phyloP scores from a whole-genome alignment of 2,797 vertebrate species.

The Picus viridis region DNA sequence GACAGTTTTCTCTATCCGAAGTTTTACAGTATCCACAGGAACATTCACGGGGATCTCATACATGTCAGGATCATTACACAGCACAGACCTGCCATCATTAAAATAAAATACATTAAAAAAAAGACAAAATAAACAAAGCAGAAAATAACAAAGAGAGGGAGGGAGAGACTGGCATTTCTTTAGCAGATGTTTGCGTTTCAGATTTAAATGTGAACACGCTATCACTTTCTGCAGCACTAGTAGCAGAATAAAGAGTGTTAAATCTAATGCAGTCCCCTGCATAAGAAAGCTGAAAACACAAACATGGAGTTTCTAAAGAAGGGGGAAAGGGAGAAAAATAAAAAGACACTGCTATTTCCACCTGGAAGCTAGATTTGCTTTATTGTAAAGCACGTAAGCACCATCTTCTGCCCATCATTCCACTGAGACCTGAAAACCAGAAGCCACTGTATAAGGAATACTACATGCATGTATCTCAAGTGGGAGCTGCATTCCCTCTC shows the following conservation, averaged over 20 bases:
- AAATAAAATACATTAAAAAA: neutral
- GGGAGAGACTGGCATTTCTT: neutral
- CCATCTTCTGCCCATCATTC: neutral
- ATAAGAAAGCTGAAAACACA: neutral
- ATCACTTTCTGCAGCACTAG: neutral
- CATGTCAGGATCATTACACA: conserved; percentile 96
- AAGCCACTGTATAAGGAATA: neutral
- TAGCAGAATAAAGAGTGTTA: neutral
- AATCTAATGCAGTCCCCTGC: neutral
- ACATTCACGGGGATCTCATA: conserved; percentile 91
- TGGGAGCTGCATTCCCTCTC: neutral
- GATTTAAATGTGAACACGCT: neutral
- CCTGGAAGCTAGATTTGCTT: neutral
- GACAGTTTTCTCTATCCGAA: conserved; percentile 93
- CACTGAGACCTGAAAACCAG: neutral
- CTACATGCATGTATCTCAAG: neutral
- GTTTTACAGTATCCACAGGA: conserved; percentile 90
- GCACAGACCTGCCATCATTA: conserved; percentile 82
- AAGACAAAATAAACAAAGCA: neutral
- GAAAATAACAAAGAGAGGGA: neutral
- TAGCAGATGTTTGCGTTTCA: neutral
- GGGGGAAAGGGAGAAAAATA: neutral
- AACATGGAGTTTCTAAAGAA: neutral
- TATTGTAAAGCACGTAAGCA: neutral
- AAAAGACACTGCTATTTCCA: neutral